Percentiles rank a stretch among this genome's conserved stretches.
These are phyloP conservation scores for Paralinhomoeus sp. DNA, from an alignment of 2,888 invertebrate species.

Conservation along the genomic window DNA sequence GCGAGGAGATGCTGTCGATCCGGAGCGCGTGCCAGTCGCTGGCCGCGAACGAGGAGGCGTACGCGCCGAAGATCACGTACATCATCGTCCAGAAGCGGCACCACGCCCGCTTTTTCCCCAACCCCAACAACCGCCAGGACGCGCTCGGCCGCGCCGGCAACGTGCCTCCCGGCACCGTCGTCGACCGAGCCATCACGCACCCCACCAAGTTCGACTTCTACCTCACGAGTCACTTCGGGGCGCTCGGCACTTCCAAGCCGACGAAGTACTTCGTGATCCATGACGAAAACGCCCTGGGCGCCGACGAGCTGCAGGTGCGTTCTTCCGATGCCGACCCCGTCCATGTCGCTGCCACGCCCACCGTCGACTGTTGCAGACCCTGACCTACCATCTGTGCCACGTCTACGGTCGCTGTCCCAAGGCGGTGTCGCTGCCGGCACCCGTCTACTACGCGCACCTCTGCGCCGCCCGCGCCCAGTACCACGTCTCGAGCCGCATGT, in stretches of 20 bases:
- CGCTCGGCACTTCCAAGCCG: constrained; percentile 20
- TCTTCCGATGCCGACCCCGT: no score
- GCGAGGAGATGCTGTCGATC: constrained; percentile 11
- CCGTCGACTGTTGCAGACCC: no score
- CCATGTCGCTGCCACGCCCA: no score
- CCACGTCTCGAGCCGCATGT: no score
- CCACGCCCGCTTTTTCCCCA: constrained; percentile 12
- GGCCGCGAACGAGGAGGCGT: constrained; percentile 2
- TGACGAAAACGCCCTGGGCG: constrained; percentile 47
- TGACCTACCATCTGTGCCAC: no score
- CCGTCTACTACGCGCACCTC: no score
- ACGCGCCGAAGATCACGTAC: constrained; percentile 13
- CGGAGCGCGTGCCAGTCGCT: no score
- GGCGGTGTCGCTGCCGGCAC: no score
- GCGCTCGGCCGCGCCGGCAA: constrained; percentile 8
- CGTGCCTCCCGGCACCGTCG: constrained; percentile 14
- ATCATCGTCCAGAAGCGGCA: constrained; percentile 19
- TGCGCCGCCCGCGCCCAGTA: no score
- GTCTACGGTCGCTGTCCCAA: no score
- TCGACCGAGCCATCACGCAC: constrained; percentile 13
- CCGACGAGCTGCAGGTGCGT: constrained; percentile 51
- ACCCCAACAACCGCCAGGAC: background rate
- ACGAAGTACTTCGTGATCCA: constrained; percentile 62
- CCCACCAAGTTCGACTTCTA: constrained; percentile 15
- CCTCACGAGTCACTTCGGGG: constrained; percentile 14